Conservation (phyloP, 2,797 vertebrate species). For the Hoplostethus atlanticus region DNA sequence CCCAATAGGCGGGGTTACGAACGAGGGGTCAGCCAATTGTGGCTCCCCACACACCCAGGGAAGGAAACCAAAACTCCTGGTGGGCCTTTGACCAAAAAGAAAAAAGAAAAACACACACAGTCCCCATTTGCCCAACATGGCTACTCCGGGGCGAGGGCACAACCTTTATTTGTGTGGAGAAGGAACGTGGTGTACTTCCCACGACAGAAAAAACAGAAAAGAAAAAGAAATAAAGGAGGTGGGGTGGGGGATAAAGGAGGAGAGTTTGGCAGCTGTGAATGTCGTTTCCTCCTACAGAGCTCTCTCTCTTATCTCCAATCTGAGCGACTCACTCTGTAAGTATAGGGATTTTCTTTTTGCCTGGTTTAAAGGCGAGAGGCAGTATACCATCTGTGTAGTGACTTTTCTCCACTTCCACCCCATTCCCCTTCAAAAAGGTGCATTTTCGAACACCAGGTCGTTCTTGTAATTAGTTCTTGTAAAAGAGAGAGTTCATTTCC, state of each 20-base stretch:
- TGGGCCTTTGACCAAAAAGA: neutral
- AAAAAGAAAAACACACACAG: neutral
- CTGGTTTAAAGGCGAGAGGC: neutral
- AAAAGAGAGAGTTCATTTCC: too few species aligned
- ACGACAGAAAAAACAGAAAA: constrained; percentile 47
- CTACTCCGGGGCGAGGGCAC: constrained; percentile 37
- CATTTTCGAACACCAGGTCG: too few species aligned
- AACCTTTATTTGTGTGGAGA: constrained; percentile 60
- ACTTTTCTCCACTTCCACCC: neutral
- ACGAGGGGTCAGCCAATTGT: constrained; percentile 11
- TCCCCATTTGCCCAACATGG: constrained; percentile 37
- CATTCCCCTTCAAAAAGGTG: too few species aligned
- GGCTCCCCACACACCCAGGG: neutral
- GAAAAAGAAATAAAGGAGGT: constrained; percentile 15
- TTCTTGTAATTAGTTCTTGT: too few species aligned
- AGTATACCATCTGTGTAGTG: neutral
- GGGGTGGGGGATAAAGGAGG: constrained; percentile 20
- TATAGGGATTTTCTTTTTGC: neutral
- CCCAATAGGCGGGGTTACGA: neutral
- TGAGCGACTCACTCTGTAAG: constrained; percentile 49
- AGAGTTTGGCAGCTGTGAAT: constrained; percentile 62
- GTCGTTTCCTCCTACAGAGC: constrained; percentile 54
- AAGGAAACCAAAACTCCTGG: neutral
- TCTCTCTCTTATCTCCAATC: constrained; percentile 58
- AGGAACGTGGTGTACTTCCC: constrained; percentile 69